These are phyloP conservation scores for Dicerorhinus sumatrensis DNA, from an alignment of 2,113 vertebrate species.

Conservation along the genomic window DNA sequence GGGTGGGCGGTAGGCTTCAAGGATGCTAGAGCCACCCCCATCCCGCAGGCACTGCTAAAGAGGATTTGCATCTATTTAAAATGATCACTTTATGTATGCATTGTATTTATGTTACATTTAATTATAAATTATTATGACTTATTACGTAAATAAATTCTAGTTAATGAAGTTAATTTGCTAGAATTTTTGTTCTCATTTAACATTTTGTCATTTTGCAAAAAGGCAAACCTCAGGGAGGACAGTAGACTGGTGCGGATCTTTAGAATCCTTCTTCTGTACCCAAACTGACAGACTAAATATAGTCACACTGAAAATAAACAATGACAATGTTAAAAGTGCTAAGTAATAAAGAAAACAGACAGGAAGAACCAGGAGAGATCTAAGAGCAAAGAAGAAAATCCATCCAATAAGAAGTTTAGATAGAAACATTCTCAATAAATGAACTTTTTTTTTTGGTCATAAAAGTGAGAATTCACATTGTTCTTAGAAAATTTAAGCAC, in stretches of 20 bases:
- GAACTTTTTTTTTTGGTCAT: background rate
- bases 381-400: background rate
- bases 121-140: background rate
- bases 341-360: background rate
- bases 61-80: background rate
- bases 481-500: background rate
- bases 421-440: background rate
- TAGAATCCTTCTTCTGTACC: background rate
- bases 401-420: background rate
- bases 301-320: background rate
- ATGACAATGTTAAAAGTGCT: accelerated
- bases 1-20: background rate
- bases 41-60: accelerated
- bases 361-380: too few species aligned
- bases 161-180: background rate
- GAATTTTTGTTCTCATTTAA: background rate
- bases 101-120: background rate
- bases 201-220: background rate
- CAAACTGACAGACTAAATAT: background rate
- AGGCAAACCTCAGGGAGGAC: background rate
- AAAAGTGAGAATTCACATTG: background rate
- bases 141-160: background rate
- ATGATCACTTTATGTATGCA: background rate
- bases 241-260: background rate
- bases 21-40: background rate